Evolutionary conservation across 1,140 invertebrate genomes (phyloP), one percentile per base, ranked within the genome.

Genomic region (Drosophila littoralis): DNA sequence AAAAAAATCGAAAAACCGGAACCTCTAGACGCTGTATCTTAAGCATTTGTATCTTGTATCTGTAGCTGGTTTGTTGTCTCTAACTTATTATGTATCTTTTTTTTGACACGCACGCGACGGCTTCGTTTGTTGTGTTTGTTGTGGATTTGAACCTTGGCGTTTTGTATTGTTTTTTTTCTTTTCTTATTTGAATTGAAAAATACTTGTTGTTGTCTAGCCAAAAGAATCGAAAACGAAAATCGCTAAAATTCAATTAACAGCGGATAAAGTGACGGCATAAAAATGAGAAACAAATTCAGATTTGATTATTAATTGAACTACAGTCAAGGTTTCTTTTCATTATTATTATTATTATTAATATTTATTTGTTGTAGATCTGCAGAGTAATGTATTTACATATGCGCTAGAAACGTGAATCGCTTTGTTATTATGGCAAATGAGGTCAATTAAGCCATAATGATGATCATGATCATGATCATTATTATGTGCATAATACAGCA

Each of bases 231-330:
- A 61, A 60, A 77, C 58, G 61, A 69, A 59, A 60, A 58, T 65
- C 36, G 35, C 59, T 36, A 61, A 86, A 82, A 85, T 82, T 79
- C 82, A 84, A 84, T 84, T 81, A 84, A 76, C 73, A 77, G 64
- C 28, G 67, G 58, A 69, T 70, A 67, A 79, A 72, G 67, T 64
- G 64, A 66, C 48, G 48, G 15, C 36, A 38, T 40, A 42, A 17
- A 59, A 35, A 46, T 4, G 73, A 73, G 69, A 79, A 77, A 79
- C 72, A 75, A 81, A 82, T 82, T 76, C 70, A 64, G 71, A 88
- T 82, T 79, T 76, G 81, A 82, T 85, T 88, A 88, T 79, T 83
- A 86, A 86, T 79, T 86, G 83, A 86, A 88, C 83, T 38, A 74
- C 52, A 88, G 79, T 77, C 83, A 86, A 86, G 83, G 83, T 68